A percentile compares a stretch with the other conserved stretches of the same genome.
Conservation (phyloP, 2,113 vertebrate species). For the Myrmecophaga tridactyla region DNA sequence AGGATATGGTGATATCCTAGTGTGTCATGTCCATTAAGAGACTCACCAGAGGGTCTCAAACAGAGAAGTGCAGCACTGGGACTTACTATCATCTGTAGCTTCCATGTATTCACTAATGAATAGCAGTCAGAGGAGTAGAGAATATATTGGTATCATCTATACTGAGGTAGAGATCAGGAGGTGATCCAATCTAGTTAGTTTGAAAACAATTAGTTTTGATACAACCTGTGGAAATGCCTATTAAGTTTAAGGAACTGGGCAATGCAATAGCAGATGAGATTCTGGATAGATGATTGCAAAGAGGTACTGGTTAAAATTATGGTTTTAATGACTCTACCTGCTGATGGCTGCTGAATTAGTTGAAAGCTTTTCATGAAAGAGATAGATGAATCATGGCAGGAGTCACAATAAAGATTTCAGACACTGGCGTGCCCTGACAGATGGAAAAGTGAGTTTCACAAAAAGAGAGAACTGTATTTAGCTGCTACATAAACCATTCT, state of each 20-base stretch:
- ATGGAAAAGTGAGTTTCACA: constrained; percentile 39
- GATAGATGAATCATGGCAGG: not conserved
- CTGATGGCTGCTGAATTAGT: constrained; percentile 23
- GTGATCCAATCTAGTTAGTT: not conserved
- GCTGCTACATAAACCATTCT: not conserved
- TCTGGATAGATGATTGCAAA: not conserved
- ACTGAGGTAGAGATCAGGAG: not conserved
- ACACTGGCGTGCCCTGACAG: not conserved
- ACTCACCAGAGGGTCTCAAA: not conserved
- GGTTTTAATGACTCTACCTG: constrained; percentile 27
- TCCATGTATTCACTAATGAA: not conserved
- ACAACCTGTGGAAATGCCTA: not conserved
- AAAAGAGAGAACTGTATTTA: not conserved
- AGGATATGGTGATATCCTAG: not conserved
- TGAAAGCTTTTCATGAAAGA: not conserved
- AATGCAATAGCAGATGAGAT: not conserved
- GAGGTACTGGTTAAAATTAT: constrained; percentile 1
- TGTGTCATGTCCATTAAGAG: rapidly evolving
- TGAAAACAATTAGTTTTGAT: not conserved
- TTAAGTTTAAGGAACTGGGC: not conserved
- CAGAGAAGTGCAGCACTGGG: not conserved
- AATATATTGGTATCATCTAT: not conserved
- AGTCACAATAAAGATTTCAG: not conserved
- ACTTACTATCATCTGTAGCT: not conserved
- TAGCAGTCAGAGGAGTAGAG: not conserved